Base-by-base conservation (phyloP, 2,888 invertebrate species). In the Parnassius smintheus region DNA sequence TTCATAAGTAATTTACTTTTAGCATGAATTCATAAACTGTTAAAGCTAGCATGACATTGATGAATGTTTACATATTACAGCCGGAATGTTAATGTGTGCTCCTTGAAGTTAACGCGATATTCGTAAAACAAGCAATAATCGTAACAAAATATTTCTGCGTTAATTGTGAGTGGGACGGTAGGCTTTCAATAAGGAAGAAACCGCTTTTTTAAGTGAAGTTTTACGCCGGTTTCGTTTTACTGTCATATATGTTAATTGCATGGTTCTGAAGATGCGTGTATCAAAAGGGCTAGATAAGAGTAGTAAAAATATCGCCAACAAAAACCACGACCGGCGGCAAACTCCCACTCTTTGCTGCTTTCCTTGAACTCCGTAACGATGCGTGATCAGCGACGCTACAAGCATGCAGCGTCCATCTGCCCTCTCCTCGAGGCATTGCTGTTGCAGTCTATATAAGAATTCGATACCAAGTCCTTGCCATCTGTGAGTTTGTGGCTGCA, bases 361-460 rank as follows among this genome's bases (percentile, higher is more conserved):
- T 77, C 80, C 80, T 78, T 82, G 82, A 82, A 80, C 78, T 76
- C 73, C 72, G 68, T 72, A 71, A 70, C 75, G 75, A 73, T 72
- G 73, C 73, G 72, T 69, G 69, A 68, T 70, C 58, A 64, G 64
- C 35, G 64, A 56, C 58, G 45, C 25, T 51, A 45, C 68, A 68
- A 64, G 71, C 72, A 70, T 74, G 73, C 73, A 70, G 68, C 72
- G 69, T 66, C 67, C 68, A 68, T 61, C 67, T 72, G 78, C 88
- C 89, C 86, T 85, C 79, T 86, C 81, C 82, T 72, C 76, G 63
- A 63, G 59, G 66, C 77, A 74, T 78, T 71, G 72, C 74, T 72
- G 72, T 72, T 85, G 82, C 86, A 85, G 79, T 88, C 85, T 91
- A 91, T 91, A 91, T 82, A 90, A 91, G 88, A 82, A 88, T 85